These are phyloP conservation scores for Lophius americanus DNA, from an alignment of 2,797 vertebrate genomes.

Conservation along the genomic window DNA sequence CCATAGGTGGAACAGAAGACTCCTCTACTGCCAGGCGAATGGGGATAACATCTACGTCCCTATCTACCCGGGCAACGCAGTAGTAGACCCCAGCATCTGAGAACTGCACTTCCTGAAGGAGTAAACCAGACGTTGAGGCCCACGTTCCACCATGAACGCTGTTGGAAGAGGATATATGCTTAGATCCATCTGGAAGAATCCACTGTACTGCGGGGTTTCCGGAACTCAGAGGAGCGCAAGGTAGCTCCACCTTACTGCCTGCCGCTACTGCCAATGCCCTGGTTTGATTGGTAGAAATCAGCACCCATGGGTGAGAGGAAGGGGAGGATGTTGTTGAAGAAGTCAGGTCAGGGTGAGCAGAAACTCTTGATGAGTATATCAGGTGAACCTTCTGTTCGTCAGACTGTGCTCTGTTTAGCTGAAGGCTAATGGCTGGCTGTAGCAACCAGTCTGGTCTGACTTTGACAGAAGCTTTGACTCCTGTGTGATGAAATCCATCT, in stretches of 20 bases:
- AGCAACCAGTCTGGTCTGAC: conserved; percentile 88
- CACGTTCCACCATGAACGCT: conserved; percentile 75
- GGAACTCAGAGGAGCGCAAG: conserved; percentile 86
- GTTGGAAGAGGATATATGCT: conserved; percentile 71
- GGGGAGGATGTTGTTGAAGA: conserved; percentile 24
- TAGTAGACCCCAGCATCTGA: conserved; percentile 88
- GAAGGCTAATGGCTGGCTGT: conserved; percentile 86
- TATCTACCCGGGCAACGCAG: conserved; percentile 83
- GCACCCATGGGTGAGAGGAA: conserved; percentile 84
- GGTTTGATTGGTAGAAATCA: conserved; percentile 81
- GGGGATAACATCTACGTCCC: conserved; percentile 78
- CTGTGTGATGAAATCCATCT: conserved; percentile 90
- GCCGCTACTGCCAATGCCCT: conserved; percentile 73
- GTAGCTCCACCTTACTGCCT: conserved; percentile 80
- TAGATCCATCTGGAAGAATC: conserved; percentile 88
- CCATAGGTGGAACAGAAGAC: conserved; percentile 68
- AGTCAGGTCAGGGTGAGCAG: conserved; percentile 68
- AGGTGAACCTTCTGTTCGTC: conserved; percentile 84
- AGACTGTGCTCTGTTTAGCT: conserved; percentile 87
- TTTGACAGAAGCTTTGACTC: conserved; percentile 84
- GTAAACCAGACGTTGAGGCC: conserved; percentile 78
- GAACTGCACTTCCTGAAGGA: conserved; percentile 71
- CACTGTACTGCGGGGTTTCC: conserved; percentile 82
- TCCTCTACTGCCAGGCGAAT: conserved; percentile 84
- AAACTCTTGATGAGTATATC: conserved; percentile 80